Evolutionary conservation across 2,888 invertebrate species (phyloP), one percentile per base, ranked within the genome.

Genomic region (Steinernema scapterisci): DNA sequence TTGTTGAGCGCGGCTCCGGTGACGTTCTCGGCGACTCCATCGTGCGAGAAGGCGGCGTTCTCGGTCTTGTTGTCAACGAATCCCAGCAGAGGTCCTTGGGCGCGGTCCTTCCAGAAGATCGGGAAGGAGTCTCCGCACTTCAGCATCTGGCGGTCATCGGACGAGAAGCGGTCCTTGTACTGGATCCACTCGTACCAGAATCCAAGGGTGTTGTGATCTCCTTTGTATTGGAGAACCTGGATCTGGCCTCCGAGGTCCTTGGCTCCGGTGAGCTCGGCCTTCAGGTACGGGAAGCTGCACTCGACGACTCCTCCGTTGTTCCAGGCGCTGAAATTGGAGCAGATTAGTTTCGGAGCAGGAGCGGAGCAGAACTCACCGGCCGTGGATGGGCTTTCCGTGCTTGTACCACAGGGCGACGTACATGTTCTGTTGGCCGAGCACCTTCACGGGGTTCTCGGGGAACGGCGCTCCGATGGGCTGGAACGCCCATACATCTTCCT

Each of bases 261-360:
- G 74, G 75, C 75, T 74, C 77, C 56, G 71, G 63, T 76, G 11
- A 76, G 52, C 45, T 76, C 76, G 43, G 44, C 56, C 54, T 83
- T 79, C 46, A 74, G 77, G 76, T 83, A 83, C 11, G 83, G 83
- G 79, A 84, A 84, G 21, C 81, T 81, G 79, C 83, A 83, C 75
- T 83, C 82, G 73, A 83, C 83, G 75, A 81, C 81, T 77, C 83
- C 83, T 56, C 79, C 82, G 72, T 84, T 83, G 81, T 84, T 83
- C 84, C 83, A 83, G 25, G 79, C 73, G 31, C 83, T 48, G 48
- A 48, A 48, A 63, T 63, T 9, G 63, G 63, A 63, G 31, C 43
- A 63, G 27, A n/a, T 48, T 48, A 48, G 13, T 48, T 16, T 13
- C 13, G 48, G 48, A 48, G 48, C 48, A n/a, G 48, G n/a, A 9